Evolutionary conservation across 2,797 vertebrate species (phyloP).

Genomic region (Clarias fuscus): DNA sequence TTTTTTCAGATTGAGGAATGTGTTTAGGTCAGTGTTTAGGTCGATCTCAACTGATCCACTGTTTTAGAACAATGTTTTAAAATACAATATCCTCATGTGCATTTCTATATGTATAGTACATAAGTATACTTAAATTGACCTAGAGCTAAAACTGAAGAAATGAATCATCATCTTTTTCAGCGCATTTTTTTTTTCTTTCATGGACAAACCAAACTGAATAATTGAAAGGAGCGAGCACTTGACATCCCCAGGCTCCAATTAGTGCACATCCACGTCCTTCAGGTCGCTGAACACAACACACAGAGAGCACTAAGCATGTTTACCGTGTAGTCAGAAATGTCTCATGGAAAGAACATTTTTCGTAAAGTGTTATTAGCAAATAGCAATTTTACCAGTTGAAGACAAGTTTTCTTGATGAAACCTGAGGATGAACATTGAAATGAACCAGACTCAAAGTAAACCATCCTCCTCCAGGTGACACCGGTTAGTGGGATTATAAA

Average conservation of each 20-base stretch:
- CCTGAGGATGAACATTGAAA: neutral
- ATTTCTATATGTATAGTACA: neutral
- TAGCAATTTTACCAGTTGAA: neutral
- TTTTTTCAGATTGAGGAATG: conserved; percentile 17
- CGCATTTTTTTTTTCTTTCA: conserved; percentile 15
- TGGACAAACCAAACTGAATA: conserved; percentile 52
- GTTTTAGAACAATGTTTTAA: neutral
- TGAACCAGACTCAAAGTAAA: no score
- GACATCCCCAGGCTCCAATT: conserved; percentile 54
- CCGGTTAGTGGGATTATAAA: neutral
- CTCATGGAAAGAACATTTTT: neutral
- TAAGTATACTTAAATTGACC: no score
- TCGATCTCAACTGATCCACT: neutral
- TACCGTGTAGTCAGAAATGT: conserved; percentile 26
- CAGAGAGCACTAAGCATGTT: conserved; percentile 40
- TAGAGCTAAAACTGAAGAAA: conserved; percentile 25
- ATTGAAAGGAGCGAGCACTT: conserved; percentile 52
- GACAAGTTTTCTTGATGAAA: neutral
- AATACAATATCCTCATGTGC: neutral
- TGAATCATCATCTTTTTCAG: conserved; percentile 15
- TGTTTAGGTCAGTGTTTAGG: conserved; percentile 7
- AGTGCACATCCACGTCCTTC: conserved; percentile 51
- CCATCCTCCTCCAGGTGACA: neutral
- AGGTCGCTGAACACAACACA: conserved; percentile 46
- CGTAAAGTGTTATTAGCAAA: neutral